These are phyloP conservation scores for Eretmochelys imbricata DNA, from an alignment of 2,113 vertebrate genomes.

Conservation along the genomic window DNA sequence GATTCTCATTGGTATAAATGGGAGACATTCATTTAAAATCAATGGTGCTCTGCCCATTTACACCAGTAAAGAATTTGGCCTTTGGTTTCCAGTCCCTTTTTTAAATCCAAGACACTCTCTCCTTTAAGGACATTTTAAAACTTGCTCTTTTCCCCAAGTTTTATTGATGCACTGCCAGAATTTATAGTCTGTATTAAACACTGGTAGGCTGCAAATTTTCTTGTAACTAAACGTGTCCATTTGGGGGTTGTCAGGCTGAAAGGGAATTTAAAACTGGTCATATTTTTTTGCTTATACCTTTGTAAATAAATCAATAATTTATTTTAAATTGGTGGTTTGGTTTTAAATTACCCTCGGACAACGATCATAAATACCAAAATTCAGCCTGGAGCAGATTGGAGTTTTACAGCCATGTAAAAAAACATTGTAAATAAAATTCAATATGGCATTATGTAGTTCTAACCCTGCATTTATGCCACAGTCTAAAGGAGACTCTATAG, in stretches of 20 bases:
- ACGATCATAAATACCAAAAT: slow-evolving; percentile 36
- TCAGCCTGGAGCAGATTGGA: background rate
- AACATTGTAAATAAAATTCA: background rate
- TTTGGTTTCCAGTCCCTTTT: accelerated
- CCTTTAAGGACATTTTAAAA: accelerated
- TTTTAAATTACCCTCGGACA: slow-evolving; percentile 36
- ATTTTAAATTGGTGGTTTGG: background rate
- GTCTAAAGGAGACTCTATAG: background rate
- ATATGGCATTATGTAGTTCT: background rate
- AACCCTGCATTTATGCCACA: background rate
- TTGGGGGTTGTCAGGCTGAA: background rate
- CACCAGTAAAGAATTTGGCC: background rate
- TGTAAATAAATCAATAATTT: slow-evolving; percentile 32
- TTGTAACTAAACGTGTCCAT: background rate
- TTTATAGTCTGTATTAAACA: background rate
- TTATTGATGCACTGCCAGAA: accelerated
- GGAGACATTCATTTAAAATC: too few relatives aligned
- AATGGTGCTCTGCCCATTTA: background rate
- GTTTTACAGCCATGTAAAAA: slow-evolving; percentile 32
- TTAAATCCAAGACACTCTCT: background rate
- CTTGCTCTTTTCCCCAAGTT: background rate
- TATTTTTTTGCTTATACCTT: background rate
- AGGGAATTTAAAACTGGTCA: background rate
- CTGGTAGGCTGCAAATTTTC: background rate
- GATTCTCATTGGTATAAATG: background rate